Base-by-base conservation (phyloP, 2,113 vertebrate species). In the Indicator indicator region DNA sequence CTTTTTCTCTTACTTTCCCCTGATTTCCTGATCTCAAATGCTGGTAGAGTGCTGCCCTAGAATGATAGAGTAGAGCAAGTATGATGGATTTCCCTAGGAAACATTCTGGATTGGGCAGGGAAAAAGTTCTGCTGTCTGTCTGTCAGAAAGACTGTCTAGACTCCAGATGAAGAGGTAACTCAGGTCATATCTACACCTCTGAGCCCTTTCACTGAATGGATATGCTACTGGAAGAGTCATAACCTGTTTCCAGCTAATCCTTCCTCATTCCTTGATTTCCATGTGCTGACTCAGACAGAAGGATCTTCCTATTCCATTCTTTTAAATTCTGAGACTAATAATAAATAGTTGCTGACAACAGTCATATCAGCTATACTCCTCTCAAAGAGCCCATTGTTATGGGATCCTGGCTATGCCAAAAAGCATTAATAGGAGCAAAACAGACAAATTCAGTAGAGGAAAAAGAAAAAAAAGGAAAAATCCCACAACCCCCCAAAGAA, bases 241-340 rank as follows among this genome's bases (percentile, higher is more conserved):
- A 71, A 83, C 46, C 54, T 79, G 40, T 83, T 94, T 69, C 33
- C 40, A 89, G 23, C 9, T 90, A 77, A 67, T 89, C n/a, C 55
- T 93, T 94, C 59, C 82, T 83, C 82, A 67, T 91, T 92, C 71
- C 59, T 76, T 79, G 26, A 73, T 79, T 84, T 85, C 44, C 16
- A 9, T 6, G 4, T 44, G 23, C 73, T 84, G 87, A 55, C 54
- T 92, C 58, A 84, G 48, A 32, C 50, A 0, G 1, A 24, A 69
- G 65, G 23, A 84, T 75, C 67, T 91, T 92, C 33, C 63, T 90
- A 52, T 62, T 84, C 16, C 54, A 69, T 79, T 91, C 54, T 65
- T 90, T 89, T 85, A 42, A 69, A 60, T 94, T 82, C 9, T 69
- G 63, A 78, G 28, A 13, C 20, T 79, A 89, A 54, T 60, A 75